Evolutionary conservation across 2,888 invertebrate genomes (phyloP), one percentile per base, ranked within the genome.

Genomic region (Tuberolachnus salignus): DNA sequence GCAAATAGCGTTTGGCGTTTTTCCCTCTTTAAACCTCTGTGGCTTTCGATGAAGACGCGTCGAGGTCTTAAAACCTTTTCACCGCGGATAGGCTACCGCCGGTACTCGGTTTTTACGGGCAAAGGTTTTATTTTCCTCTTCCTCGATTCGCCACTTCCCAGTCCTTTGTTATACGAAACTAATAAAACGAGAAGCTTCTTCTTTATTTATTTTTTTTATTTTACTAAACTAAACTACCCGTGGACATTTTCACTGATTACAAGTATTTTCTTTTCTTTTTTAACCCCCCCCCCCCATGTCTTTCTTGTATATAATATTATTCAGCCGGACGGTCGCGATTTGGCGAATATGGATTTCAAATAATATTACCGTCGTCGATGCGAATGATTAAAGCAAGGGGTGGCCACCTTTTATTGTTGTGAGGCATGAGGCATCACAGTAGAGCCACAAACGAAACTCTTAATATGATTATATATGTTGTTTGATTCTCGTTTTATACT

Each of bases 101-200:
- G 42, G 34, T 42, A n/a, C 21, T 51, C 19, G 51, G 34, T 34
- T 34, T 73, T 73, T 64, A 74, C 44, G n/a, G 63, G 13, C 42
- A 64, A 53, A n/a, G 64, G 21, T 53, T 74, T 64, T 74, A 74
- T 64, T 64, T 23, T 64, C 42, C 53, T 34, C 49, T 59, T 67
- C 11, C 46, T 46, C 23, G 6, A 1, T 34, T 63, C 21, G 23
- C n/a, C n/a, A n/a, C 34, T 63, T 63, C 34, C 34, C 34, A 3
- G 34, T 34, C 34, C 42, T 11, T 64, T 74, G 13, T 63, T 53
- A 44, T 73, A 34, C 6, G 6, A 44, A 21, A 23, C 49, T 64
- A 64, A 64, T 74, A 64, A 63, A 63, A 73, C 26, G 0, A 11
- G 0, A 64, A 44, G 23, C 23, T 10, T 1, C 64, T 2, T 74